A percentile compares a stretch with the other conserved stretches of the same genome.
These are phyloP conservation scores for Pyrocoelia pectoralis DNA, from an alignment of 2,888 invertebrate species.

Conservation along the genomic window DNA sequence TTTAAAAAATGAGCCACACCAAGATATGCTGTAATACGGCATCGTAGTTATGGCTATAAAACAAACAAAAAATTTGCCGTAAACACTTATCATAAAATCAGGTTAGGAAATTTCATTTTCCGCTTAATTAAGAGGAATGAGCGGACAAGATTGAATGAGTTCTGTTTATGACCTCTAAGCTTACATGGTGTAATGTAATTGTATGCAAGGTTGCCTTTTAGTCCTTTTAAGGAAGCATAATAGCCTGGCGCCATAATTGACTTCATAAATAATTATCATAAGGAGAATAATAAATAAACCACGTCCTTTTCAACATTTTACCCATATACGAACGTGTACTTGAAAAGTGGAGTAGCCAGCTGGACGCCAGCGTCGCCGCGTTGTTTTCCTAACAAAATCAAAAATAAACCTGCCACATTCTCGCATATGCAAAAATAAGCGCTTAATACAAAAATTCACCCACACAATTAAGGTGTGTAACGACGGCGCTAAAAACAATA, in stretches of 20 bases:
- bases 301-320: conserved; percentile 24
- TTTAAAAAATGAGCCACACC: too few species aligned
- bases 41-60: background rate
- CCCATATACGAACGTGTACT: conserved; percentile 32
- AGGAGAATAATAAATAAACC: background rate
- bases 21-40: background rate
- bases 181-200: conserved; percentile 25
- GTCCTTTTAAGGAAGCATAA: conserved; percentile 32
- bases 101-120: conserved; percentile 1
- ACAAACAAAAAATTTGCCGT: background rate
- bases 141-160: background rate
- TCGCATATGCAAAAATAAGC: conserved; percentile 17
- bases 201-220: conserved; percentile 32
- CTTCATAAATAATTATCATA: conserved; percentile 12
- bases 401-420: conserved; percentile 19
- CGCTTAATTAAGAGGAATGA: background rate
- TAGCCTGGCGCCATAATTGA: conserved; percentile 28
- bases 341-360: background rate
- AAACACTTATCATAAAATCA: background rate
- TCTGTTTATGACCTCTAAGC: conserved; percentile 20
- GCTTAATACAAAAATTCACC: conserved; percentile 24
- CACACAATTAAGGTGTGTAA: conserved; percentile 24
- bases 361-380: background rate
- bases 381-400: background rate
- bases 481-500: conserved; percentile 24